Conservation (phyloP, 2,888 invertebrate species). For the Choristoneura rosaceana region DNA sequence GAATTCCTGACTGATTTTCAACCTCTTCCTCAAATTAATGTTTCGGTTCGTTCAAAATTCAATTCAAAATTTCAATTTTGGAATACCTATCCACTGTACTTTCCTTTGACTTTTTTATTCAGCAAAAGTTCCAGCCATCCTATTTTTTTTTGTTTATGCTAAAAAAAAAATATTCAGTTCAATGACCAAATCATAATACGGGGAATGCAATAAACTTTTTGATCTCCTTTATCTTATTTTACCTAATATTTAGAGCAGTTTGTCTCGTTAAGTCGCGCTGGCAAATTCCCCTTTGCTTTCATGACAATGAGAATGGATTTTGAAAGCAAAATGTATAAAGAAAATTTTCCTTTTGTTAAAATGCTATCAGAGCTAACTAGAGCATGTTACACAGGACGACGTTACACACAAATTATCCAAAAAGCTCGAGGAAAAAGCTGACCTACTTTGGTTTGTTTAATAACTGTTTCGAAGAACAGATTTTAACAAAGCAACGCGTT, state of each 20-base stretch:
- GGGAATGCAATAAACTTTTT: too few species aligned
- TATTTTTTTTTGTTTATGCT: too few species aligned
- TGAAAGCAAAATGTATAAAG: neutral
- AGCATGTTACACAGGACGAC: neutral
- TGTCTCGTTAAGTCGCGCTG: neutral
- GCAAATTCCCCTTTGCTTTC: neutral
- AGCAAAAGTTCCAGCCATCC: too few species aligned
- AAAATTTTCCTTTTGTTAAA: neutral
- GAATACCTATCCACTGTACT: too few species aligned
- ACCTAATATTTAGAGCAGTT: neutral
- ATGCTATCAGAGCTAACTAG: neutral
- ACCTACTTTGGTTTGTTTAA: constrained; percentile 22
- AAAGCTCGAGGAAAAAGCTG: constrained; percentile 1
- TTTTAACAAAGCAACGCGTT: neutral
- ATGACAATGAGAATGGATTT: neutral
- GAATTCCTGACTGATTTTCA: too few species aligned
- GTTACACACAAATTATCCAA: neutral
- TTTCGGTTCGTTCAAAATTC: too few species aligned
- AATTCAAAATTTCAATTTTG: too few species aligned
- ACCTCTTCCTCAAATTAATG: too few species aligned
- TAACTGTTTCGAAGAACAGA: constrained; percentile 9
- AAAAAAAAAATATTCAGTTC: too few species aligned
- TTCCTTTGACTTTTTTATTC: too few species aligned
- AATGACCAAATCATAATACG: too few species aligned
- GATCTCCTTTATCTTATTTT: neutral